Percentiles rank a stretch among this genome's conserved stretches.
These are phyloP conservation scores for Brachionus rotundiformis DNA, from an alignment of 1,140 invertebrate species.

Conservation along the genomic window DNA sequence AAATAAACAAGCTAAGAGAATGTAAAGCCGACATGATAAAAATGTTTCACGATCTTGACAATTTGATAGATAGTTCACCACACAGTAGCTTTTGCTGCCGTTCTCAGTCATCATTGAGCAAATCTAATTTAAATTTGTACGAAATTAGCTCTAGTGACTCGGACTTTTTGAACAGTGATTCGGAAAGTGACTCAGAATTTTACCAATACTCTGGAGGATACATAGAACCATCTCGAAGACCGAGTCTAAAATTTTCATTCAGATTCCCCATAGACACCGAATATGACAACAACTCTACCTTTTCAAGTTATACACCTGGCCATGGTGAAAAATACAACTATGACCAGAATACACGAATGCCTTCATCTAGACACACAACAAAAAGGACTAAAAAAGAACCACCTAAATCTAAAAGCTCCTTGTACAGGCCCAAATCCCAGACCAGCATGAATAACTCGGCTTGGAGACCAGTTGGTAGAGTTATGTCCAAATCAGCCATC, in stretches of 20 bases:
- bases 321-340: neutral
- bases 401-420: neutral
- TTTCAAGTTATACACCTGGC: neutral
- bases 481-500: conserved; percentile 10
- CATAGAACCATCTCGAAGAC: neutral
- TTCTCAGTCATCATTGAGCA: neutral
- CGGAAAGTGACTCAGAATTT: neutral
- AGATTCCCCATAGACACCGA: neutral
- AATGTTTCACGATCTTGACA: conserved; percentile 20
- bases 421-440: neutral
- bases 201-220: no score
- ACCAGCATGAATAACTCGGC: neutral
- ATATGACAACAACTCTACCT: neutral
- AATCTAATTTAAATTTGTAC: neutral
- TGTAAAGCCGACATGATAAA: conserved; percentile 26
- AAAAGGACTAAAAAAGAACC: neutral
- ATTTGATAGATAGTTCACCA: neutral
- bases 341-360: neutral
- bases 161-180: neutral
- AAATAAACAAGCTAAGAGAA: conserved; percentile 23
- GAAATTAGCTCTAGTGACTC: neutral
- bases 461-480: neutral
- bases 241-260: neutral
- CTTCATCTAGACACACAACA: neutral
- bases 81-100: neutral